phyloP scores from a whole-genome alignment of 2,888 invertebrate species.

The Zeuzera pyrina region DNA sequence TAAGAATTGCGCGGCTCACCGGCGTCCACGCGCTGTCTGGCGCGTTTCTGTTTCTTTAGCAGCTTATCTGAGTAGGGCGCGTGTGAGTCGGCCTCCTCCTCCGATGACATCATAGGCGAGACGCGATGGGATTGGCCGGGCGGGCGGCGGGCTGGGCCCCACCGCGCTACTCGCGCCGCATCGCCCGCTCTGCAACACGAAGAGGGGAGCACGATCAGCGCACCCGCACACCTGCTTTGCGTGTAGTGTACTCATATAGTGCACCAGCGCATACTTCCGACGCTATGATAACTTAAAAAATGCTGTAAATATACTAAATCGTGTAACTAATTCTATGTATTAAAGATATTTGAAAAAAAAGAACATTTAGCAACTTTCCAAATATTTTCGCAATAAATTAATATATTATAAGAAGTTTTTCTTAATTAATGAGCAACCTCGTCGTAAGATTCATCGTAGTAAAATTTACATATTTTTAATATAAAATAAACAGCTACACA shows the following conservation, averaged over 20 bases:
- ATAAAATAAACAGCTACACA: too few species aligned
- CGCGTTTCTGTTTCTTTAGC: constrained; percentile 94
- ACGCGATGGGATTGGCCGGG: constrained; percentile 86
- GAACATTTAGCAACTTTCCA: background rate
- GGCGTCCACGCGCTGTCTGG: constrained; percentile 97
- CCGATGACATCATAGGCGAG: constrained; percentile 96
- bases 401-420: too few species aligned
- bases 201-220: constrained; percentile 56
- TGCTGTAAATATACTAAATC: too few species aligned
- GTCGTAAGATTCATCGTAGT: too few species aligned
- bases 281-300: background rate
- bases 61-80: constrained; percentile 94
- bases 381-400: too few species aligned
- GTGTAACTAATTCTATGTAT: too few species aligned
- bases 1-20: constrained; percentile 96
- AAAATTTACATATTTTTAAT: too few species aligned
- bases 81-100: constrained; percentile 95
- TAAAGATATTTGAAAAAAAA: too few species aligned
- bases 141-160: constrained; percentile 75
- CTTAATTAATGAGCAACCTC: too few species aligned
- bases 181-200: constrained; percentile 69
- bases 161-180: constrained; percentile 66
- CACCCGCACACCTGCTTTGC: constrained; percentile 46
- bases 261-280: background rate
- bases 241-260: constrained; percentile 22